These are phyloP conservation scores for Bimastos eiseni DNA, from an alignment of 2,888 invertebrate species.

Conservation along the genomic window DNA sequence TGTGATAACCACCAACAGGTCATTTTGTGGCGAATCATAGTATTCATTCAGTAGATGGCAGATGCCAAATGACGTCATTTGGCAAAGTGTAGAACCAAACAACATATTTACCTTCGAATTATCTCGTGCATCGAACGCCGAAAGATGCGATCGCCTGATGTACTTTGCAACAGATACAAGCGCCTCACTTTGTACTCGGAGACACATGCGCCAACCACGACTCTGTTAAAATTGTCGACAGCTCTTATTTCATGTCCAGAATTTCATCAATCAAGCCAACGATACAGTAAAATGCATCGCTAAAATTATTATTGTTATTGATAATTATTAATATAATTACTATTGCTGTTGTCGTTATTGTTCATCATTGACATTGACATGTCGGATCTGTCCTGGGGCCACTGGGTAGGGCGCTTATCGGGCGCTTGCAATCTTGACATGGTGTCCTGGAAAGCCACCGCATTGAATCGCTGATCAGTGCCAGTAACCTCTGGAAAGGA, in stretches of 20 bases:
- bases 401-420: too few species aligned
- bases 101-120: not conserved
- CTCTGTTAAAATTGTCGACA: not conserved
- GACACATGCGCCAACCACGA: not conserved
- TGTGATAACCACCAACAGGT: not conserved
- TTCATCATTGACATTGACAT: too few species aligned
- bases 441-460: too few species aligned
- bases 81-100: not conserved
- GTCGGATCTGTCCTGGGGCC: too few species aligned
- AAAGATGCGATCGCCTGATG: constrained; percentile 6
- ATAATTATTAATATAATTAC: too few species aligned
- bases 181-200: not conserved
- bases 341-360: too few species aligned
- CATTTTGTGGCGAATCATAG: not conserved
- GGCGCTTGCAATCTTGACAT: too few species aligned
- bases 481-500: too few species aligned
- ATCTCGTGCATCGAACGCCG: not conserved
- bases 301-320: too few species aligned
- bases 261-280: not conserved
- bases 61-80: not conserved
- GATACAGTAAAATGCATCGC: too few species aligned
- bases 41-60: not conserved
- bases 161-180: not conserved
- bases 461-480: too few species aligned
- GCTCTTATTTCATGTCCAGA: not conserved